Evolutionary conservation across 2,888 invertebrate species (phyloP).

Genomic region (Bellardia bayeri): DNA sequence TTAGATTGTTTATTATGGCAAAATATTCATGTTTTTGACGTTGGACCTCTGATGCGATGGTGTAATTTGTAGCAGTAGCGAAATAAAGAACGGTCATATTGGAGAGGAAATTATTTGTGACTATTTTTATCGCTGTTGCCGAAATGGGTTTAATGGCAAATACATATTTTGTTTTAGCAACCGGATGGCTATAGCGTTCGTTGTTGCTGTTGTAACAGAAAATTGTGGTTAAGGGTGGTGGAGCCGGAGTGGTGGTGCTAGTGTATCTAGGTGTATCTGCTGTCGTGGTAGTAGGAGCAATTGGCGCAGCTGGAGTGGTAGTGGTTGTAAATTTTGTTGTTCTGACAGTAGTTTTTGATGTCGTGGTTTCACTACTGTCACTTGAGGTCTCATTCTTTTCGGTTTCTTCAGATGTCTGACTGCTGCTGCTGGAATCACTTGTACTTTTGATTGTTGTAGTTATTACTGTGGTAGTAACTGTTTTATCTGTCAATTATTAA

Average conservation of each 20-base stretch:
- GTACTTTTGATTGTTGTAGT: not conserved
- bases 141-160: not conserved
- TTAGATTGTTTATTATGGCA: constrained; percentile 58
- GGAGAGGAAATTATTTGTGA: not conserved
- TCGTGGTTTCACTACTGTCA: not conserved
- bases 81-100: not conserved
- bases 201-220: not conserved
- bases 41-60: not conserved
- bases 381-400: not conserved
- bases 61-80: not conserved
- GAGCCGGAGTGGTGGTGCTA: not conserved
- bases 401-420: constrained; percentile 8
- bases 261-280: not conserved
- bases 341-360: not conserved
- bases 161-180: not conserved
- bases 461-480: not conserved
- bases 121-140: constrained; percentile 1
- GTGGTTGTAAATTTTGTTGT: not conserved
- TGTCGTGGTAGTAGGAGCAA: not conserved
- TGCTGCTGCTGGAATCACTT: not conserved
- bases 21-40: not conserved
- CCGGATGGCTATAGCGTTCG: not conserved
- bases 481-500: not conserved
- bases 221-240: not conserved
- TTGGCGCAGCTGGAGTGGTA: not conserved